Evolutionary conservation across 1,140 invertebrate genomes (phyloP), one percentile per base, ranked within the genome.

Genomic region (Cydia fagiglandana): DNA sequence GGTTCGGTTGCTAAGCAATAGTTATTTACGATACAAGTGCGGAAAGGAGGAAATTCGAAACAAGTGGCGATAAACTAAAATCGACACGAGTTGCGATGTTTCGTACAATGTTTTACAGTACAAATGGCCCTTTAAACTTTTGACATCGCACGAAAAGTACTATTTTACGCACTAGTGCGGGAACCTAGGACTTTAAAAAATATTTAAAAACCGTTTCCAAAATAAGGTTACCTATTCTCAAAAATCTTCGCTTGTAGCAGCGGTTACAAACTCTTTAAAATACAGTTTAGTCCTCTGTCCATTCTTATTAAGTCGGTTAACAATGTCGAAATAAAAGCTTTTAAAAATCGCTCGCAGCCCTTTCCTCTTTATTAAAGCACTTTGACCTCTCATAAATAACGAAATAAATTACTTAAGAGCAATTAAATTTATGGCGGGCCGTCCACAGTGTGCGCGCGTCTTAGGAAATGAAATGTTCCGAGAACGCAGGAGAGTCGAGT

Each of bases 391-490:
- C 28, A 20, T 66, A 84, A 84, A 82, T 82, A 79, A 82, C 76
- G 74, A 82, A 80, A 80, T 82, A 82, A 75, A 82, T 80, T 84
- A 80, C 80, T 84, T 79, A 76, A 80, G 68, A 34, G 74, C 80
- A 79, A 84, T 84, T 79, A 81, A 81, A 79, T 84, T 84, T 82
- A 84, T 80, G 78, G 78, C 64, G 73, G 75, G 41, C 17, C 20
- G 53, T 76, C 78, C 45, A 77, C 75, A 76, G 2, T 77, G 76
- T 74, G 66, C 66, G 77, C 68, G 4, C 12, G n/a, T 24, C 56
- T 61, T 61, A 61, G 56, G 17, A 24, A 61, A 61, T 61, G 17
- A 24, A n/a, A 24, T n/a, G 56, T 24, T 61, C 10, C 9, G 56
- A 15, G 56, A n/a, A 10, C 20, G 3, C 20, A 13, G 50, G n/a